A percentile compares a stretch with the other conserved stretches of the same genome.
Evolutionary conservation across 2,113 vertebrate genomes (phyloP).

Genomic region (Kobus ellipsiprymnus): DNA sequence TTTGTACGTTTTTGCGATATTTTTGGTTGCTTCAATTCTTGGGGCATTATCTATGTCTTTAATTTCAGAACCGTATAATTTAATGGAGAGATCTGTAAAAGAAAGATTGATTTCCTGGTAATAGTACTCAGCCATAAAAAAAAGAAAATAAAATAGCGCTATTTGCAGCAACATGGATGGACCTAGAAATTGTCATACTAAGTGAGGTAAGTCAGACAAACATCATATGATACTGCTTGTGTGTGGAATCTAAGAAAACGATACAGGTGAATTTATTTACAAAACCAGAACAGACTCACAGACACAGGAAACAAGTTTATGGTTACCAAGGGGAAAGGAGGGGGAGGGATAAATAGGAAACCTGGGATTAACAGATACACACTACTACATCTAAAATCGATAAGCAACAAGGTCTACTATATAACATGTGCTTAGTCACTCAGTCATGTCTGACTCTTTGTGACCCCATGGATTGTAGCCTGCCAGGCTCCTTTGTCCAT

Average conservation of each 20-base stretch:
- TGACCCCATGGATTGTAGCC: not conserved
- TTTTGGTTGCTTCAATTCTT: slow-evolving; percentile 72
- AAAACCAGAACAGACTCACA: not conserved
- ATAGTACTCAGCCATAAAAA: not conserved
- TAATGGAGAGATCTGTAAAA: slow-evolving; percentile 75
- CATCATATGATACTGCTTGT: not conserved
- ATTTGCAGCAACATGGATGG: not conserved
- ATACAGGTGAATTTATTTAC: not conserved
- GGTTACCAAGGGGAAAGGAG: not conserved
- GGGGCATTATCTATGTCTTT: slow-evolving; percentile 70
- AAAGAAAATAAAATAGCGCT: not conserved
- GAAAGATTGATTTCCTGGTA: slow-evolving; percentile 38
- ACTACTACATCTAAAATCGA: no score
- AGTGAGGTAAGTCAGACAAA: not conserved
- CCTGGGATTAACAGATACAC: not conserved
- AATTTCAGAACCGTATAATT: slow-evolving; percentile 75
- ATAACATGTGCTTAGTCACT: not conserved
- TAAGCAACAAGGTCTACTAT: not conserved
- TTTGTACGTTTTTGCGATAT: slow-evolving; percentile 75
- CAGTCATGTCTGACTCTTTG: not conserved
- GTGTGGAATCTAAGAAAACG: not conserved
- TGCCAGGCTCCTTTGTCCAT: not conserved
- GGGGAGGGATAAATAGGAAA: not conserved
- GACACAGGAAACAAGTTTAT: not conserved
- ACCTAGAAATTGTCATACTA: not conserved